Evolutionary conservation across 2,113 vertebrate species (phyloP), one percentile per base, ranked within the genome.

Genomic region (Montifringilla adamsi): DNA sequence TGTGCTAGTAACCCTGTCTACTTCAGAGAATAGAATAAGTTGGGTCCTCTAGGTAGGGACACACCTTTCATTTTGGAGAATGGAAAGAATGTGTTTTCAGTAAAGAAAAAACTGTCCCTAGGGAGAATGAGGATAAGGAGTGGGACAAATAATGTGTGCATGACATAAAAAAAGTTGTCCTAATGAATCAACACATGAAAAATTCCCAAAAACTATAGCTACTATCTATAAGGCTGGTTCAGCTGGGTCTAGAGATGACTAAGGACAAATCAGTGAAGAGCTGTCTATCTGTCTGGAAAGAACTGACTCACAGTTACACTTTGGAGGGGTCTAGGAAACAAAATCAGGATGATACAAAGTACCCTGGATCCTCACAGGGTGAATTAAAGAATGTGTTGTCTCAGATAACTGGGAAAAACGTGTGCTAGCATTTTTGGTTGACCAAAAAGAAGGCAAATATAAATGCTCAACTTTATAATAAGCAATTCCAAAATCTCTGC

Each of bases 21-120:
- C 90, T 98, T 97, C 8, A 93, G 97, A 22, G 55, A 56, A 56
- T 86, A 97, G 58, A 97, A 89, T 33, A 94, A 68, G 30, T 88
- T 98, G 26, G 93, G 81, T 2, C 88, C 87, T 27, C 35, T 95
- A 50, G 94, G 92, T 97, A 95, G 96, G 93, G 20, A 33, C 6
- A 26, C 15, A 10, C 5, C 20, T 41, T 46, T 73, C 19, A 47
- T 39, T 56, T 33, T 33, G 28, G 24, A 79, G 39, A 73, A 56
- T 8, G 13, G 67, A 70, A 62, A 52, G 6, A 89, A 66, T 43
- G 11, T 9, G 3, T 92, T 82, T 83, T 76, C 41, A 33, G 22
- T 37, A 31, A 77, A 41, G 46, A 64, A 75, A 74, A 81, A 73
- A 3, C 5, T 67, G 16, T 18, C 26, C 12, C 15, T 37, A 81